Percentiles rank a stretch among this genome's conserved stretches.
These are phyloP conservation scores for Pseudomyrmex dendroicus DNA, from an alignment of 1,140 invertebrate genomes.

Conservation along the genomic window DNA sequence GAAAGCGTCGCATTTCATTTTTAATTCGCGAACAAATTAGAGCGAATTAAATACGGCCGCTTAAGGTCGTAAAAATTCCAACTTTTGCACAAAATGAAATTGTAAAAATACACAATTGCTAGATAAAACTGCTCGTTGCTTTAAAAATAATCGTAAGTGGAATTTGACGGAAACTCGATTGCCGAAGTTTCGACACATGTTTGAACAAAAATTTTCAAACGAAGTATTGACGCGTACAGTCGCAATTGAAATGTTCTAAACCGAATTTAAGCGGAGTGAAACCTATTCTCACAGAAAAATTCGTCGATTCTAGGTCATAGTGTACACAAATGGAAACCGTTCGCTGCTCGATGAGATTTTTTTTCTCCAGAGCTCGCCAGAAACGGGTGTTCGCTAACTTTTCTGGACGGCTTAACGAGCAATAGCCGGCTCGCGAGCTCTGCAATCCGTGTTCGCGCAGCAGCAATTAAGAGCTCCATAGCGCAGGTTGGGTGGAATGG, in stretches of 20 bases:
- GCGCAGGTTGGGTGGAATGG: constrained; percentile 29
- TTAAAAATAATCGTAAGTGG: neutral
- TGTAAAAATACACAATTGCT: too few species aligned
- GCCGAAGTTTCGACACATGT: too few species aligned
- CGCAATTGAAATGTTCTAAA: too few species aligned
- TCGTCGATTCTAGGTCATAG: neutral
- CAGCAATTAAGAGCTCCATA: constrained; percentile 69
- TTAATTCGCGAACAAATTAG: constrained; percentile 2
- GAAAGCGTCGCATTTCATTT: constrained; percentile 27
- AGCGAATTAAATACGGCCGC: constrained; percentile 6
- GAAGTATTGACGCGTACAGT: too few species aligned
- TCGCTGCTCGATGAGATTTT: neutral
- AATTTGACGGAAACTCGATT: too few species aligned
- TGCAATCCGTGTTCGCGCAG: constrained; percentile 62
- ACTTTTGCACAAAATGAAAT: too few species aligned
- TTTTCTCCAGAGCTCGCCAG: neutral
- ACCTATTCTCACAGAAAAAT: too few species aligned
- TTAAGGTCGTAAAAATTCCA: constrained; percentile 2
- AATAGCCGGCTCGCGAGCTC: constrained; percentile 65
- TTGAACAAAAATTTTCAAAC: too few species aligned
- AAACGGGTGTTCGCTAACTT: constrained; percentile 62
- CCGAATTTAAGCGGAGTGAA: too few species aligned
- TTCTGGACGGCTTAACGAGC: constrained; percentile 67
- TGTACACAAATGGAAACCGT: constrained; percentile 10
- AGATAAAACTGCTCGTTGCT: too few species aligned